Evolutionary conservation across 2,888 invertebrate species (phyloP), one percentile per base, ranked within the genome.

Genomic region (Lypha dubia): DNA sequence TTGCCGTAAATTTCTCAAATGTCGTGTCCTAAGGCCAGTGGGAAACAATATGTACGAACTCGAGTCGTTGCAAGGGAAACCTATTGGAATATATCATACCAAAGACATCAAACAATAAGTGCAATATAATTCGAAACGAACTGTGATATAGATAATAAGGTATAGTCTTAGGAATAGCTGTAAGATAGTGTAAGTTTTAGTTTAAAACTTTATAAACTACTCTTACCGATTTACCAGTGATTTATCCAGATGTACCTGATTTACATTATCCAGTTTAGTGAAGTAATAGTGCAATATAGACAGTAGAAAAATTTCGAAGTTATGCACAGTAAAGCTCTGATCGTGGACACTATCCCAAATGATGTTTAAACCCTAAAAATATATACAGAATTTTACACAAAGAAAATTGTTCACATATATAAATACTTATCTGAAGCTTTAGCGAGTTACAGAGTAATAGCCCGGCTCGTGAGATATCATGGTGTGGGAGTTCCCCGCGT

Each of bases 101-200:
- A 51, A 51, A 51, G 49, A 51, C 8, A 51, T 51, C 9, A 51
- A 51, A 51, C 11, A 22, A 51, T 51, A n/a, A n/a, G n/a, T 51
- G 20, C 49, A 51, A 51, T 51, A 22, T 22, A 22, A 49, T 3
- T 9, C 20, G 3, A 51, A 3, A 22, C 11, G 22, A 51, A 51
- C 49, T 22, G 49, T 51, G 20, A 51, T 51, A 51, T 20, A 22
- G 22, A 22, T 11, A n/a, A 0, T 51, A 4, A 44, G 44, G n/a
- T 44, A n/a, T 5, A 44, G 6, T 28, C n/a, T 0, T 41, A 44
- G n/a, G n/a, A 51, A 51, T 11, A 51, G 49, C 49, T 51, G 49
- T 51, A 22, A 22, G 20, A 51, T 51, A 51, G 49, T 22, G 22
- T 51, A 51, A 51, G 3, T 51, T 20, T 20, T 20, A 11, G 9